These are phyloP conservation scores for Leucophenga maculata DNA, from an alignment of 2,888 invertebrate species.

Conservation along the genomic window DNA sequence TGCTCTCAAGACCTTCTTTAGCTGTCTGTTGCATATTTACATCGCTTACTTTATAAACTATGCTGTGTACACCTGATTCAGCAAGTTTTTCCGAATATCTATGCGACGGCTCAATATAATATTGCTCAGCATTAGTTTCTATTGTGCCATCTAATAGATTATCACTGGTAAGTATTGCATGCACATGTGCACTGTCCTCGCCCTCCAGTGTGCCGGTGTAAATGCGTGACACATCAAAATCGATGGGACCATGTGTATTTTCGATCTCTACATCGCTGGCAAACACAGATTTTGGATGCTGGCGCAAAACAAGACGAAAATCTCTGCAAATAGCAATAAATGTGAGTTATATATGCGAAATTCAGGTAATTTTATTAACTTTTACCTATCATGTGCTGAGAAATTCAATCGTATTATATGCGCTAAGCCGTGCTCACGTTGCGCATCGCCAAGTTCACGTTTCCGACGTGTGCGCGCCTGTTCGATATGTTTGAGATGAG, in stretches of 20 bases:
- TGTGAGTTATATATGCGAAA: conserved; percentile 23
- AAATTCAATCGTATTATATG: conserved; percentile 71
- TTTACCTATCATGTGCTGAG: conserved; percentile 72
- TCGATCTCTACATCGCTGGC: conserved; percentile 85
- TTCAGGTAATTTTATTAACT: background rate
- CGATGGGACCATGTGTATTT: conserved; percentile 79
- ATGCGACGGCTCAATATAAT: conserved; percentile 81
- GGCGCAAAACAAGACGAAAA: conserved; percentile 82
- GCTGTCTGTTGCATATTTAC: conserved; percentile 74
- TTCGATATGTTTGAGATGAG: conserved; percentile 70
- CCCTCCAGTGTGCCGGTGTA: conserved; percentile 87
- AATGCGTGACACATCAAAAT: conserved; percentile 81
- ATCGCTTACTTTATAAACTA: conserved; percentile 87
- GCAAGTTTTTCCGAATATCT: conserved; percentile 73
- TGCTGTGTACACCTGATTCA: conserved; percentile 80
- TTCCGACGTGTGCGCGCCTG: conserved; percentile 69
- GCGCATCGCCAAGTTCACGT: conserved; percentile 61
- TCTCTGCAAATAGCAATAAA: conserved; percentile 79
- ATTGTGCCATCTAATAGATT: conserved; percentile 93
- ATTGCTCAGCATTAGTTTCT: conserved; percentile 83
- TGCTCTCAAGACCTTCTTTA: conserved; percentile 30
- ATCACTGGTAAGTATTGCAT: conserved; percentile 88
- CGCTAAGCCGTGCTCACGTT: conserved; percentile 64
- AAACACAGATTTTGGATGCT: conserved; percentile 82
- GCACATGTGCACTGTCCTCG: conserved; percentile 86